phyloP scores from a whole-genome alignment of 2,797 vertebrate species.

The Cygnus olor region DNA sequence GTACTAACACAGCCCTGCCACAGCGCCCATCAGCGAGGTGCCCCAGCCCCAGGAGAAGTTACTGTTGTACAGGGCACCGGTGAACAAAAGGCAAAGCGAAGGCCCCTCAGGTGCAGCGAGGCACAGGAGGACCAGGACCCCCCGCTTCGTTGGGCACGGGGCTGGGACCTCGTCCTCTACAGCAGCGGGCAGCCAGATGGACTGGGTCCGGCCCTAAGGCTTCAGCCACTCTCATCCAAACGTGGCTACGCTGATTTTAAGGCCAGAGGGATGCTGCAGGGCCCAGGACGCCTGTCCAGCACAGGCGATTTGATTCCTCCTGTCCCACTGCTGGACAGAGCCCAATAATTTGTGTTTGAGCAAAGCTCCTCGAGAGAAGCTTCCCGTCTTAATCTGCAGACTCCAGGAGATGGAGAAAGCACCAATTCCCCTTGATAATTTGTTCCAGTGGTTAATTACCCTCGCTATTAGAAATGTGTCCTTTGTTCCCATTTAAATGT shows the following conservation, averaged over 20 bases:
- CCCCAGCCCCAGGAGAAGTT: too few relatives aligned
- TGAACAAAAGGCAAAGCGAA: neutral
- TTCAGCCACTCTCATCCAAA: neutral
- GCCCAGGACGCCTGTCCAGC: neutral
- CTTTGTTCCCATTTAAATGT: constrained; percentile 44
- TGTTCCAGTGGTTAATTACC: constrained; percentile 56
- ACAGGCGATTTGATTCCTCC: neutral
- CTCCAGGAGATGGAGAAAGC: constrained; percentile 20
- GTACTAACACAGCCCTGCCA: too few relatives aligned
- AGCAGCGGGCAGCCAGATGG: accelerated
- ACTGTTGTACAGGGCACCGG: neutral
- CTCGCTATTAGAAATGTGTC: constrained; percentile 26
- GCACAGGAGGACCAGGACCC: neutral
- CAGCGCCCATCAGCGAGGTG: too few relatives aligned
- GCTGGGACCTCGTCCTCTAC: neutral
- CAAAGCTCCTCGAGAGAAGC: neutral
- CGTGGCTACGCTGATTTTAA: accelerated
- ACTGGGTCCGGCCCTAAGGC: neutral
- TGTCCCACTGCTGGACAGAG: neutral
- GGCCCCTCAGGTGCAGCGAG: accelerated
- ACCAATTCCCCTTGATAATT: constrained; percentile 28
- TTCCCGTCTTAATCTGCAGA: neutral
- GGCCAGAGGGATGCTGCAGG: neutral
- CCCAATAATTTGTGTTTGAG: neutral
- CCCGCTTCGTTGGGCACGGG: neutral